Conservation (phyloP, 2,113 vertebrate species). For the Lates calcarifer region DNA sequence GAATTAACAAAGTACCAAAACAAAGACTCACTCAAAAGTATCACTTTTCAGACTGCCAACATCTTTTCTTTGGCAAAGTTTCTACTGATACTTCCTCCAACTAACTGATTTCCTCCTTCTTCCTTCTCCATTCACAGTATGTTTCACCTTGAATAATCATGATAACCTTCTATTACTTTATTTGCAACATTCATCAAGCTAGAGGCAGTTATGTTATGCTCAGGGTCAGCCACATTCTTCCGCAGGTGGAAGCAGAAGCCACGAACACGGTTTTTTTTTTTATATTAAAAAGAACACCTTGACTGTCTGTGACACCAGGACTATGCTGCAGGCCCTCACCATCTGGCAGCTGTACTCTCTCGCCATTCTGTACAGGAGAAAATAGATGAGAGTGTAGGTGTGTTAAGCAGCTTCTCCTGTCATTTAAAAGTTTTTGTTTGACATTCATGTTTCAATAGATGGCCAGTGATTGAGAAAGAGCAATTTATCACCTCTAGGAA, state of each 20-base stretch:
- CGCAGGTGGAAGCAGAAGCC: conserved; percentile 2
- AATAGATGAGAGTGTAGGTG: background rate
- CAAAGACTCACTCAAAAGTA: background rate
- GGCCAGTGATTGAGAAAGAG: background rate
- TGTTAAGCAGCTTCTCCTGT: background rate
- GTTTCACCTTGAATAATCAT: background rate
- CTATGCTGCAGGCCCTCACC: background rate
- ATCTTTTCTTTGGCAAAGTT: background rate
- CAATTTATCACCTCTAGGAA: background rate
- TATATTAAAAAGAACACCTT: background rate
- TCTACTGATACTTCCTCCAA: background rate
- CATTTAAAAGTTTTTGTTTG: too few relatives aligned
- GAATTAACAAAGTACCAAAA: conserved; percentile 25
- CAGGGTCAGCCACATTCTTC: background rate
- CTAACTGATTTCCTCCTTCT: background rate
- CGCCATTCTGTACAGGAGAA: background rate
- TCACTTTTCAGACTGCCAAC: background rate
- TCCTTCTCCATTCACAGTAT: background rate
- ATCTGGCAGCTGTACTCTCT: background rate
- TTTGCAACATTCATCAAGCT: background rate
- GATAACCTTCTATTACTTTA: conserved; percentile 1
- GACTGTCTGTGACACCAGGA: background rate
- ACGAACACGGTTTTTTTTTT: background rate
- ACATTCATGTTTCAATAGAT: too few relatives aligned
- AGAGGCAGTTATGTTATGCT: background rate